Base-by-base conservation (phyloP, 2,113 vertebrate species). In the Salvelinus fontinalis region DNA sequence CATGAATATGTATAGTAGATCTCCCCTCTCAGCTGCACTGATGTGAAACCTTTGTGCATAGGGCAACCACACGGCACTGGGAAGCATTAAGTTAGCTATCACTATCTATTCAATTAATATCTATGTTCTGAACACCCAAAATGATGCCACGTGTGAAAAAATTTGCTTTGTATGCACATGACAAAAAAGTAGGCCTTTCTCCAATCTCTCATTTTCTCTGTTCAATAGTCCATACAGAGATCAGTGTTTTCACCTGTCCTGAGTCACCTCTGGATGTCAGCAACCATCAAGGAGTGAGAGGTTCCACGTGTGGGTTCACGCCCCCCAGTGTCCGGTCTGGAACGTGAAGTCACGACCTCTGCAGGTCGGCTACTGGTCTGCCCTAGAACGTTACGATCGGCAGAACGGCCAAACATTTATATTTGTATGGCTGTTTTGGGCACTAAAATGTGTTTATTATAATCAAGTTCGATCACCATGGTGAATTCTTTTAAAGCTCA, bases 1-100 rank as follows among this genome's bases (percentile, higher is more conserved):
- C 82, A 89, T 90, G 88, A 91, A 91, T 87, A 90, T 92, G 92
- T 88, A 91, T 84, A 39, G 75, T 62, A 65, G 75, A 72, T 80
- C 6, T 67, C 77, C 74, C 64, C 72, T 74, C 60, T 74, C 70
- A 59, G 49, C 49, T 72, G 49, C 49, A 12, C 7, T 71, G 81
- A 70, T 75, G 75, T 81, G 84, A 75, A 74, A 80, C 75, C 80
- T 80, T 65, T 85, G 74, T 83, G 72, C 70, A 67, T 13, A 44
- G 16, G 8, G 34, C 2, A 7, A 27, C 3, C 31, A 29, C 79
- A 73, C 59, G 65, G 24, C 9, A 51, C 82, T 78, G 81, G 78
- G 78, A 77, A 79, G 72, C 88, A 84, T 84, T 79, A 87, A 85
- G 79, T 83, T 86, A 86, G 81, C 84, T 81, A 83, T 86, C 84